Conservation (phyloP, 2,797 vertebrate genomes). For the Takifugu rubripes region DNA sequence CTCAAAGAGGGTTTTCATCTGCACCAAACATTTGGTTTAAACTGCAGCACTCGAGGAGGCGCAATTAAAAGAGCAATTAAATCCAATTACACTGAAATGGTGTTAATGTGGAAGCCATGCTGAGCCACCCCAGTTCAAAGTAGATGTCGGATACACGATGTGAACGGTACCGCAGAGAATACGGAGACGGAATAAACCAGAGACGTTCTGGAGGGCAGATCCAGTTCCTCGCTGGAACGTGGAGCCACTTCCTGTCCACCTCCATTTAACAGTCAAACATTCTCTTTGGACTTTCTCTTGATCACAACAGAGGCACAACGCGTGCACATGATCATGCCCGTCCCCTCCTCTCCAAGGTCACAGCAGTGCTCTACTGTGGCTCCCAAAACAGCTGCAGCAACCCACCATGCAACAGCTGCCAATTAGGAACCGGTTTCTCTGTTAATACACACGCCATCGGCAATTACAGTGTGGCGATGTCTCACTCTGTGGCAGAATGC, state of each 20-base stretch:
- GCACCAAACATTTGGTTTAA: not conserved
- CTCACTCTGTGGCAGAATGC: conserved; percentile 24
- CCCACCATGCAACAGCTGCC: conserved; percentile 61
- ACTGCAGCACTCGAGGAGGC: no score
- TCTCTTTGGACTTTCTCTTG: not conserved
- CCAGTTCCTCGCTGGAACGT: conserved; percentile 39
- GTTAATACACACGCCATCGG: conserved; percentile 54
- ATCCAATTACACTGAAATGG: no score
- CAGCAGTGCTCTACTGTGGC: conserved; percentile 26
- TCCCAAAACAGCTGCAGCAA: conserved; percentile 61
- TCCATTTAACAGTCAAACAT: conserved; percentile 58
- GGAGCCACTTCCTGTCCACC: conserved; percentile 49
- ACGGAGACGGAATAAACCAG: conserved; percentile 34
- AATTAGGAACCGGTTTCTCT: conserved; percentile 61
- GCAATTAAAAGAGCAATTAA: no score
- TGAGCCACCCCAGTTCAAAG: not conserved
- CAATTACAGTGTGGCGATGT: conserved; percentile 52
- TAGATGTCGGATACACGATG: not conserved
- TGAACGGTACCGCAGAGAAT: not conserved
- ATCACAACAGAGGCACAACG: no score
- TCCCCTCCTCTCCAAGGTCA: conserved; percentile 62
- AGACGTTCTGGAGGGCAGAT: conserved; percentile 40
- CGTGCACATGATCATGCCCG: not conserved
- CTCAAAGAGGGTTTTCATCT: not conserved
- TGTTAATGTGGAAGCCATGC: no score